phyloP scores from a whole-genome alignment of 1,140 invertebrate species.

The Halesus radiatus region DNA sequence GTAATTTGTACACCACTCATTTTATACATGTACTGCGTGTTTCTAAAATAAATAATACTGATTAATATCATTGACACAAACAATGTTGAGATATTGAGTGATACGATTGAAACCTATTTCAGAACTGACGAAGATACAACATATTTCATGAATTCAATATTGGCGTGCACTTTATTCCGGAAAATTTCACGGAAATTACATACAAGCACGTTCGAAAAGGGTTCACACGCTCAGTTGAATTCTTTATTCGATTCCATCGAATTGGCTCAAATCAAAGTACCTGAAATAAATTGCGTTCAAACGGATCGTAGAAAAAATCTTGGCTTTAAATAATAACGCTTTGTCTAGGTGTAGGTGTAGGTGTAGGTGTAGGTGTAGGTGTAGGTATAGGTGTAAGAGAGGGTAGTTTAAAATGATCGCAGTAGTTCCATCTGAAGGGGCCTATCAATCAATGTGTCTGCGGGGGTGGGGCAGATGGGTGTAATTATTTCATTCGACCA shows the following conservation, averaged over 20 bases:
- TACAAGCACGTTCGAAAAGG: too few relatives aligned
- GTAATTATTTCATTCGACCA: slow-evolving; percentile 53
- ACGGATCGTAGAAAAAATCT: slow-evolving; percentile 1
- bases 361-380: too few relatives aligned
- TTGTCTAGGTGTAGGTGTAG: not conserved
- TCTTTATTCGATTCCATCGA: slow-evolving; percentile 3
- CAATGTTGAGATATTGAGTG: too few relatives aligned
- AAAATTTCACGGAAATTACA: too few relatives aligned
- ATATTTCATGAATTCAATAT: too few relatives aligned
- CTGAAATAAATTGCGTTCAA: not conserved
- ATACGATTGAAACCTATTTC: too few relatives aligned
- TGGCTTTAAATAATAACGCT: not conserved
- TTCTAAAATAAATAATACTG: too few relatives aligned
- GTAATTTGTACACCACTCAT: too few relatives aligned
- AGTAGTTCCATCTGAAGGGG: slow-evolving; percentile 4
- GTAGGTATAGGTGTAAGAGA: not conserved
- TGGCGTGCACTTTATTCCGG: too few relatives aligned
- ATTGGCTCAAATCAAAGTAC: not conserved
- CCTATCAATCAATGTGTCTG: slow-evolving; percentile 47
- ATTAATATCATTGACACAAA: too few relatives aligned
- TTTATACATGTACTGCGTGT: too few relatives aligned
- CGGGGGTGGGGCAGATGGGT: slow-evolving; percentile 39
- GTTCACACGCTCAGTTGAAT: slow-evolving; percentile 2
- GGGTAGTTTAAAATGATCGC: slow-evolving; percentile 35
- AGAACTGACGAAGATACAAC: too few relatives aligned